Evolutionary conservation across 2,797 vertebrate species (phyloP), one percentile per base, ranked within the genome.

Genomic region (Cynodonichthys magdalenae): DNA sequence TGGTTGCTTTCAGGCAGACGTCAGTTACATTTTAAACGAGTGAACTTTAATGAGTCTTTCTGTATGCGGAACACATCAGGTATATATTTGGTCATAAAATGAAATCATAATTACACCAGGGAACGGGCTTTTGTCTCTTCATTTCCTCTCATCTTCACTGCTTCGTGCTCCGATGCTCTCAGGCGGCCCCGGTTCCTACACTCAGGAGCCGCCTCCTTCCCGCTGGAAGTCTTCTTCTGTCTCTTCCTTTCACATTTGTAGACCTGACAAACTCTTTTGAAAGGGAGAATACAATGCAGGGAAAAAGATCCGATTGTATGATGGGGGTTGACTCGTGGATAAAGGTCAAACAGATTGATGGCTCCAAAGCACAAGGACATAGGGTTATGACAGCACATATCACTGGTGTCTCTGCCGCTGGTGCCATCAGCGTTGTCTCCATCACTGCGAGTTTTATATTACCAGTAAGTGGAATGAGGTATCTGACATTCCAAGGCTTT

Each of bases 41-140:
- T 71, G 66, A 60, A 53, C 55, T 69, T 70, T 87, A 88, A 91
- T 87, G 86, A 78, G 79, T 1, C 15, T 71, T 79, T 88, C 72
- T 77, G 67, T 72, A 89, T 87, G 86, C 81, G 49, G 74, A 58
- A 59, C 85, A 82, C 89, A 88, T 87, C 74, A 64, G 76, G 83
- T 74, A 81, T 75, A 90, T 83, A 87, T 87, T 85, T 88, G 84
- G 83, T 87, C 86, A 87, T 88, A 86, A 91, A 90, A 90, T 87
- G 85, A 88, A 88, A 87, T 85, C 84, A 76, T 90, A 90, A 90
- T 91, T 87, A 87, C 87, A 87, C 83, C 79, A 74, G 83, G 84
- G 86, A 90, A 83, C 18, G 85, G 75, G 83, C 85, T 85, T 86
- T 84, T 86, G 85, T 91, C 88, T 88, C 81, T 85, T 89, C 80